Percentiles rank a stretch among this genome's conserved stretches.
These are phyloP conservation scores for Tribolium madens DNA, from an alignment of 1,140 invertebrate species.

Conservation along the genomic window DNA sequence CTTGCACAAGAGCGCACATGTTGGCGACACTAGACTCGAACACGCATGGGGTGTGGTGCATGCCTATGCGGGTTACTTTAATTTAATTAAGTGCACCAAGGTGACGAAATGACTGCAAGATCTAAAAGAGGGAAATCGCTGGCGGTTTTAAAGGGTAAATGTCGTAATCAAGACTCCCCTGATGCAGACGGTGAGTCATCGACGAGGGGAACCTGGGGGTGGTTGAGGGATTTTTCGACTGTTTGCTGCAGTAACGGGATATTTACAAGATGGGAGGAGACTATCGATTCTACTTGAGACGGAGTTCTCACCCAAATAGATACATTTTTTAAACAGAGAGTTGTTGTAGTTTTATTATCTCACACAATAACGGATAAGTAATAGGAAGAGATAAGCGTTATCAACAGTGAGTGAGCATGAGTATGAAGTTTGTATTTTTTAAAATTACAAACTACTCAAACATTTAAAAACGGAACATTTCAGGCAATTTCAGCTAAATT, in stretches of 20 bases:
- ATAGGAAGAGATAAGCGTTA: too few species aligned
- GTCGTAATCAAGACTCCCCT: not conserved
- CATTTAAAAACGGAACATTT: too few species aligned
- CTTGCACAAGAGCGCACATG: slow-evolving; percentile 34
- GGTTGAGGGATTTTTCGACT: not conserved
- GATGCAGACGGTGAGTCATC: not conserved
- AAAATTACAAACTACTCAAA: too few species aligned
- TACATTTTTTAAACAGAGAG: not conserved
- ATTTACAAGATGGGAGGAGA: not conserved
- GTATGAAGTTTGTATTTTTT: too few species aligned
- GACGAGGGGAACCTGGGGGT: not conserved
- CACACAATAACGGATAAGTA: not conserved
- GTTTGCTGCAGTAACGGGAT: not conserved
- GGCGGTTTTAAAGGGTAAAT: not conserved
- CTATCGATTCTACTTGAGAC: not conserved
- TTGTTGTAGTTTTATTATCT: not conserved
- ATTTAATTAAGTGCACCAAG: slow-evolving; percentile 3
- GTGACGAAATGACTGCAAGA: not conserved
- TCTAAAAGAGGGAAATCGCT: not conserved
- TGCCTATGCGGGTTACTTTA: not conserved
- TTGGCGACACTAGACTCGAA: not conserved
- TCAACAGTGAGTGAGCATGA: too few species aligned
- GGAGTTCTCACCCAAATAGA: not conserved
- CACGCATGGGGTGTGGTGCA: not conserved
- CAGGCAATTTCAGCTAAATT: too few species aligned